Evolutionary conservation across 1,140 invertebrate species (phyloP).

Genomic region (Cherax quadricarinatus): DNA sequence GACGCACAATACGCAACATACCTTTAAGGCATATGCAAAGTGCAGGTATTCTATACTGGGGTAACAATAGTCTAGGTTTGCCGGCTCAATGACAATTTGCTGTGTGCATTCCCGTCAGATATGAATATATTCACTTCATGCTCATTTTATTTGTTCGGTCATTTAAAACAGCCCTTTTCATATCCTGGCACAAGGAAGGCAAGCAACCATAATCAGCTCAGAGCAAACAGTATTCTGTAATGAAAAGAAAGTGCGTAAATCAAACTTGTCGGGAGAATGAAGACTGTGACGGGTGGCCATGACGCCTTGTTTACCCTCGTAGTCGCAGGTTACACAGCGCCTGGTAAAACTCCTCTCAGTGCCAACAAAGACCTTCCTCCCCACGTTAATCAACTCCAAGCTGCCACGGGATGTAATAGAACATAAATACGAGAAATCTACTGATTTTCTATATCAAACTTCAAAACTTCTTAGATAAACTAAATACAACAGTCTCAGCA

Average conservation of each 20-base stretch:
- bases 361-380: background rate
- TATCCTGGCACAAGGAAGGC: background rate
- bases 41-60: too few relatives aligned
- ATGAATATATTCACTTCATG: background rate
- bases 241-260: slow-evolving; percentile 34
- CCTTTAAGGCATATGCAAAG: too few relatives aligned
- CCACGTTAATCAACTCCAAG: background rate
- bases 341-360: background rate
- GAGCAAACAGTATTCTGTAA: slow-evolving; percentile 37
- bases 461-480: too few relatives aligned
- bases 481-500: too few relatives aligned
- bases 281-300: background rate
- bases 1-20: too few relatives aligned
- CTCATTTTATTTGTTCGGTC: background rate
- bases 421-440: background rate
- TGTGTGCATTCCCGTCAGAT: background rate
- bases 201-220: slow-evolving; percentile 22
- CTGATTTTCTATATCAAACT: background rate
- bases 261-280: background rate
- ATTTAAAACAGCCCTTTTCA: background rate
- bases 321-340: background rate
- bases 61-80: too few relatives aligned
- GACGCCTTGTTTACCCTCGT: background rate
- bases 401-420: background rate
- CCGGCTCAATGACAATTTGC: too few relatives aligned